Evolutionary conservation across 92 coral and sea anemone genomes (phyloP).

Genomic region (Porites cylindrica): DNA sequence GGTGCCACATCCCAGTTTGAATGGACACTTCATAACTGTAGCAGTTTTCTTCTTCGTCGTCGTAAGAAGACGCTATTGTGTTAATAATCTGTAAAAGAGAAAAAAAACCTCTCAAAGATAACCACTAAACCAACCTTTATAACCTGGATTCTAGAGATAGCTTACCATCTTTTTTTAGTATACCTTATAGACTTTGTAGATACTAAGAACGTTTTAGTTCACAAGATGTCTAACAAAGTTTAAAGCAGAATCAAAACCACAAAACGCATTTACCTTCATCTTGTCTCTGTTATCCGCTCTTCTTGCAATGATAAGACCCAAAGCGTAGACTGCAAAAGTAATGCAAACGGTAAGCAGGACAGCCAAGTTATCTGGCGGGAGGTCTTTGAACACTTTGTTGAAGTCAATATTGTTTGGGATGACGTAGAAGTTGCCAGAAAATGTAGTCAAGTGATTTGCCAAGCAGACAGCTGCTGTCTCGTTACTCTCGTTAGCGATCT

Average conservation of each 20-base stretch:
- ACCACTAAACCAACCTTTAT: no score
- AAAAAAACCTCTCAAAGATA: background rate
- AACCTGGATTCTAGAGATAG: no score
- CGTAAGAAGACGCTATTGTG: background rate
- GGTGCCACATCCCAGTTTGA: constrained; percentile 91
- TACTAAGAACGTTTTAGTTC: background rate
- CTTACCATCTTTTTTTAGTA: no score
- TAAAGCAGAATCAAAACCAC: background rate
- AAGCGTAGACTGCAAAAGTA: constrained; percentile 60
- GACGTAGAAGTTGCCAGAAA: constrained; percentile 85
- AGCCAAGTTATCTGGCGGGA: constrained; percentile 74
- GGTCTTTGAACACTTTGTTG: constrained; percentile 64
- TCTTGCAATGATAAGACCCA: constrained; percentile 73
- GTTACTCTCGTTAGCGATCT: constrained; percentile 29
- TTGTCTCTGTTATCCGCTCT: constrained; percentile 81
- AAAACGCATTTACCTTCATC: constrained; percentile 52
- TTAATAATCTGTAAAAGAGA: constrained; percentile 54
- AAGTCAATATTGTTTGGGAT: constrained; percentile 88
- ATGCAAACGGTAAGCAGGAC: constrained; percentile 66
- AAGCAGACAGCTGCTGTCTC: constrained; percentile 72
- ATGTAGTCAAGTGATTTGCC: constrained; percentile 78
- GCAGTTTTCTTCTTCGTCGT: constrained; percentile 47
- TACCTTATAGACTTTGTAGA: background rate
- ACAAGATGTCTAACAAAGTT: background rate
- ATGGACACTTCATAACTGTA: constrained; percentile 70